Conservation (phyloP, 1,140 invertebrate genomes). For the Drosophila insularis region DNA sequence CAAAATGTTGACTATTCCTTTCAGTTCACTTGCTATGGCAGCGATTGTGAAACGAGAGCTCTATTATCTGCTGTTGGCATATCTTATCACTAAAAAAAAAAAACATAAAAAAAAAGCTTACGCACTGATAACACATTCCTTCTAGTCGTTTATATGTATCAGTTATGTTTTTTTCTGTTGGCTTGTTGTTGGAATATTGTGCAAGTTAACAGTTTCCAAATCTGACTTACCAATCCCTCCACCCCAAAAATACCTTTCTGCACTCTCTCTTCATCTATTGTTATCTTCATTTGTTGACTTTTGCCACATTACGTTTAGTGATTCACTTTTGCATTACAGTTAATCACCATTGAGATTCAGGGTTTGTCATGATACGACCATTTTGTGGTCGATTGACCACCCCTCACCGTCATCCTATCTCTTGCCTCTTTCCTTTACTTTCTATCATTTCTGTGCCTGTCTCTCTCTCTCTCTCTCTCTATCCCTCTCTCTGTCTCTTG, state of each 20-base stretch:
- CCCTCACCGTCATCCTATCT: constrained; percentile 6
- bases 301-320: constrained; percentile 51
- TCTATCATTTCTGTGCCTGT: not conserved
- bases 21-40: constrained; percentile 59
- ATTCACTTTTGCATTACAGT: constrained; percentile 69
- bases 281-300: constrained; percentile 50
- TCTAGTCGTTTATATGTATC: constrained; percentile 24
- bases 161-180: constrained; percentile 1
- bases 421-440: too few species aligned
- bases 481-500: not conserved
- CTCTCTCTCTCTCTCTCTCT: not conserved
- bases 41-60: constrained; percentile 74
- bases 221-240: constrained; percentile 32
- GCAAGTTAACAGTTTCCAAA: constrained; percentile 57
- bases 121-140: constrained; percentile 68
- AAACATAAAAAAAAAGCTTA: constrained; percentile 21
- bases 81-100: constrained; percentile 56
- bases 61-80: constrained; percentile 41
- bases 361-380: constrained; percentile 47
- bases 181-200: constrained; percentile 41
- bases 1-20: constrained; percentile 39
- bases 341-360: constrained; percentile 52
- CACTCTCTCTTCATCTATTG: constrained; percentile 1
- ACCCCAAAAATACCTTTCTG: not conserved
- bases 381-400: constrained; percentile 45